Conservation (phyloP, 2,797 vertebrate species). For the Sebastes hubbsi region DNA sequence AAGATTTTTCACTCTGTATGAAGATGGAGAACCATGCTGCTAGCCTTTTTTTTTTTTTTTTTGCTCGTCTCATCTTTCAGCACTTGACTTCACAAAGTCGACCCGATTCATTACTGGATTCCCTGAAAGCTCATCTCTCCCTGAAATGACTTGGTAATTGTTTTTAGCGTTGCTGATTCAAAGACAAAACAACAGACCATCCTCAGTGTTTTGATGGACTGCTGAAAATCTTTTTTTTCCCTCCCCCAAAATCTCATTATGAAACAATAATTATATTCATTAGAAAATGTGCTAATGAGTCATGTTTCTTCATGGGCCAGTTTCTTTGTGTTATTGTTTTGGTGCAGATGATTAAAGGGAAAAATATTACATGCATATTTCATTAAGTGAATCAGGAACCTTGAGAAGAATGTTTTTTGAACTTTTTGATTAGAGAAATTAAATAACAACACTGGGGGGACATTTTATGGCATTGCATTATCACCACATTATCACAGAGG, state of each 20-base stretch:
- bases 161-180: slow-evolving; percentile 60
- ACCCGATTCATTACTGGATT: slow-evolving; percentile 53
- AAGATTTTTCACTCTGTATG: slow-evolving; percentile 5
- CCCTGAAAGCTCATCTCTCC: slow-evolving; percentile 56
- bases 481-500: slow-evolving; percentile 25
- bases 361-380: slow-evolving; percentile 77
- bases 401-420: slow-evolving; percentile 49
- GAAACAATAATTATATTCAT: slow-evolving; percentile 80
- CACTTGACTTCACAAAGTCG: slow-evolving; percentile 57
- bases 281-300: slow-evolving; percentile 77
- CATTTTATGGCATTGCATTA: slow-evolving; percentile 35
- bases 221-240: slow-evolving; percentile 27
- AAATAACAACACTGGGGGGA: slow-evolving; percentile 35
- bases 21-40: slow-evolving; percentile 19
- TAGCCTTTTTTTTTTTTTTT: neutral
- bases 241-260: slow-evolving; percentile 69
- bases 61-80: slow-evolving; percentile 40
- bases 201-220: slow-evolving; percentile 60
- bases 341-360: slow-evolving; percentile 71
- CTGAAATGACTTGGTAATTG: slow-evolving; percentile 71
- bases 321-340: slow-evolving; percentile 75
- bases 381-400: slow-evolving; percentile 57
- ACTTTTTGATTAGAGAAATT: slow-evolving; percentile 61
- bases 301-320: slow-evolving; percentile 56
- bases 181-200: slow-evolving; percentile 63